phyloP scores from a whole-genome alignment of 2,888 invertebrate genomes.

The Dasysyrphus tricinctus region DNA sequence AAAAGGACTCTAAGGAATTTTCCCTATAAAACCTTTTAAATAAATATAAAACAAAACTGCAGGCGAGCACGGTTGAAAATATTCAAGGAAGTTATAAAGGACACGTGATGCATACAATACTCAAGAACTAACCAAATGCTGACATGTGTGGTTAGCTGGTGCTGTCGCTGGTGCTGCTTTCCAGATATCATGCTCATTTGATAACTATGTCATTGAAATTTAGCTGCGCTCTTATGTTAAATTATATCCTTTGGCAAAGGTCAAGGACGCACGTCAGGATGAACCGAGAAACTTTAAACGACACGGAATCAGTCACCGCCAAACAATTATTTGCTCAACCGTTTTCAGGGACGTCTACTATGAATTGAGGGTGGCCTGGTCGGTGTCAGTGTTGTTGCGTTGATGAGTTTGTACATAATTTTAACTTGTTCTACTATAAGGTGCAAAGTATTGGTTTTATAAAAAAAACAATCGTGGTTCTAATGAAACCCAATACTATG shows the following conservation, averaged over 20 bases:
- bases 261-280: slow-evolving; percentile 49
- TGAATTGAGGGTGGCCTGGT: slow-evolving; percentile 14
- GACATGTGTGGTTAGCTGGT: slow-evolving; percentile 19
- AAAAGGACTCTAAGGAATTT: slow-evolving; percentile 51
- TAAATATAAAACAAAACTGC: slow-evolving; percentile 17
- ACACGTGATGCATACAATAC: slow-evolving; percentile 50
- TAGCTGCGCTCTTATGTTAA: slow-evolving; percentile 23
- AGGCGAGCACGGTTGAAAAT: slow-evolving; percentile 25
- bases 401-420: slow-evolving; percentile 8
- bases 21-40: slow-evolving; percentile 6
- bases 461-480: not conserved
- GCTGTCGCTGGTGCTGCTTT: not conserved
- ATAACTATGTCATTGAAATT: slow-evolving; percentile 43
- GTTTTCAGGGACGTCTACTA: slow-evolving; percentile 31
- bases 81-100: slow-evolving; percentile 38
- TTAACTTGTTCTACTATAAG: not conserved
- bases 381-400: not conserved
- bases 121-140: slow-evolving; percentile 42
- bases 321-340: slow-evolving; percentile 21
- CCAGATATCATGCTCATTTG: slow-evolving; percentile 31
- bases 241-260: slow-evolving; percentile 38
- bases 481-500: no score
- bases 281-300: slow-evolving; percentile 18
- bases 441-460: not conserved
- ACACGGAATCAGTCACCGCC: slow-evolving; percentile 21